phyloP scores from a whole-genome alignment of 2,797 vertebrate genomes.

The Phoeniculus purpureus region DNA sequence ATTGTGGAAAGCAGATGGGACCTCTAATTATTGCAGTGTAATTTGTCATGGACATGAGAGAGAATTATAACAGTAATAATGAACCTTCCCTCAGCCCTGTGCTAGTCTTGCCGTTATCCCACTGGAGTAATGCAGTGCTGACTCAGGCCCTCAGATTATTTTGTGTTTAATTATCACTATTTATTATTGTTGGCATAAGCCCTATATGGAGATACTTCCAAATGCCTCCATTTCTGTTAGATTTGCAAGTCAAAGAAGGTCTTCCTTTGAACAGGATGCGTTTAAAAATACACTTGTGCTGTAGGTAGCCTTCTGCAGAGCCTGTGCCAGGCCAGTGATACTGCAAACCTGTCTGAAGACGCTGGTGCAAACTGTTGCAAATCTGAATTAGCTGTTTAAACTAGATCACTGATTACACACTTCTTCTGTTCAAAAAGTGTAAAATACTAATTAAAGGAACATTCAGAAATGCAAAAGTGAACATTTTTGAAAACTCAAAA shows the following conservation, averaged over 20 bases:
- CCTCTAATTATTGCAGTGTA: neutral
- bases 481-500: neutral
- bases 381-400: neutral
- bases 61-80: neutral
- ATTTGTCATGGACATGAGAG: neutral
- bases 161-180: neutral
- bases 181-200: neutral
- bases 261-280: neutral
- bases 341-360: neutral
- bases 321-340: neutral
- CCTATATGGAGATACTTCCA: neutral
- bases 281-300: neutral
- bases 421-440: neutral
- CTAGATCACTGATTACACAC: neutral
- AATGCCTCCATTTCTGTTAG: neutral
- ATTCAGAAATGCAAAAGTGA: neutral
- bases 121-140: neutral
- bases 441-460: neutral
- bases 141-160: neutral
- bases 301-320: neutral
- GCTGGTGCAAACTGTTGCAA: neutral
- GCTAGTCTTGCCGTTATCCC: neutral
- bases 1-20: neutral
- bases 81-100: neutral
- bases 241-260: neutral